These are phyloP conservation scores for Ameiurus melas DNA, from an alignment of 2,113 vertebrate genomes.

Conservation along the genomic window DNA sequence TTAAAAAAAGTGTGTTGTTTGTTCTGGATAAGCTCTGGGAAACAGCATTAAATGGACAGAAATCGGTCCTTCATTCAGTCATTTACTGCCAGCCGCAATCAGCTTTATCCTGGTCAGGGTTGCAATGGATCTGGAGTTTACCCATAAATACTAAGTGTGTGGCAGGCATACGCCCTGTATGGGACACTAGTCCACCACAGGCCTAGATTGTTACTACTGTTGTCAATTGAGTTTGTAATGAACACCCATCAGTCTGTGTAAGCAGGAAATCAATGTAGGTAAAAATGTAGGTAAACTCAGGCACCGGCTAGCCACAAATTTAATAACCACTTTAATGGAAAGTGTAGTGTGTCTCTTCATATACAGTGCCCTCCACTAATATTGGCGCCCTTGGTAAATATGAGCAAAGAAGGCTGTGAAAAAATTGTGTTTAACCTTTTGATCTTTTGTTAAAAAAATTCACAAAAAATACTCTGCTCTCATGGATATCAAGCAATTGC, in stretches of 20 bases:
- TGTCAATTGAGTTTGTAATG: neutral
- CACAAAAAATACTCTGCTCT: no score
- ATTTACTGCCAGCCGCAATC: neutral
- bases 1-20: neutral
- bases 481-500: no score
- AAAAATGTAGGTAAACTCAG: conserved; percentile 1
- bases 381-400: no score
- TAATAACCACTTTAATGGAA: neutral
- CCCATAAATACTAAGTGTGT: neutral
- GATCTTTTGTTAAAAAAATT: no score
- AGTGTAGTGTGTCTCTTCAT: neutral
- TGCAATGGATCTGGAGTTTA: neutral
- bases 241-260: neutral
- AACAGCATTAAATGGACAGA: neutral
- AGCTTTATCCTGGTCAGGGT: neutral
- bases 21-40: neutral
- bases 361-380: no score
- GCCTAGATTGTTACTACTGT: neutral
- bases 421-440: no score
- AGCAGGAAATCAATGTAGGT: conserved; percentile 1
- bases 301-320: neutral
- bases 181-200: neutral
- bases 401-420: no score
- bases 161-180: neutral
- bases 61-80: neutral